Evolutionary conservation across 2,113 vertebrate genomes (phyloP), one percentile per base, ranked within the genome.

Genomic region (Sylvicapra grimmia): DNA sequence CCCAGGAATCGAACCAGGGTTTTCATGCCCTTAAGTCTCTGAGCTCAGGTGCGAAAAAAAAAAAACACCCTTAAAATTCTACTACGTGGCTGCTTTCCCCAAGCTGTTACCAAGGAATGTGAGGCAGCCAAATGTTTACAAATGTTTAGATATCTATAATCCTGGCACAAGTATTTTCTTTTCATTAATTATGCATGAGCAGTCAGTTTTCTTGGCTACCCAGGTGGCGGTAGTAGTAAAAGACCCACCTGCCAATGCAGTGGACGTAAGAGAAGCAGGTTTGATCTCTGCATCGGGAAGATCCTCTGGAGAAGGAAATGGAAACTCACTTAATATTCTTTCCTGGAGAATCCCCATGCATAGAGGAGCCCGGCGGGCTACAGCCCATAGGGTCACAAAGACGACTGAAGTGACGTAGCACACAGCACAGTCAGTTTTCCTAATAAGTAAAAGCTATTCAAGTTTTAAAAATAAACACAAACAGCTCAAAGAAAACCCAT

Each of bases 401-500:
- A 36, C 5, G 1, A 21, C 19, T 36, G 19, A 72, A 72, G 65
- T 72, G n/a, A 36, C 4, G 18, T 23, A 11, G 65, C 65, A 72
- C 9, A 1, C 65, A 72, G 65, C 18, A 36, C 5, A 61, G 87
- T 80, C 58, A 29, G 47, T n/a, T 83, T 94, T 89, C 58, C n/a
- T 40, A 44, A 84, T 54, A 84, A 68, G 63, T 88, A 96, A 97
- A 94, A 72, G 31, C 51, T 59, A 94, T 59, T 23, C 84, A 58
- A 58, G 88, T 96, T 93, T 86, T 18, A 72, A 96, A 98, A 97
- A 63, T 93, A 98, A 96, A 96, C 84, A 93, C 33, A 91, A 95
- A 54, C 87, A 97, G 96, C 93, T 98, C 94, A 96, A 97, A 96
- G 93, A 97, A 98, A 97, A n/a, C 95, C 95, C 72, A 29, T 49